These are phyloP conservation scores for Falco novaeseelandiae DNA, from an alignment of 2,797 vertebrate species.

Conservation along the genomic window DNA sequence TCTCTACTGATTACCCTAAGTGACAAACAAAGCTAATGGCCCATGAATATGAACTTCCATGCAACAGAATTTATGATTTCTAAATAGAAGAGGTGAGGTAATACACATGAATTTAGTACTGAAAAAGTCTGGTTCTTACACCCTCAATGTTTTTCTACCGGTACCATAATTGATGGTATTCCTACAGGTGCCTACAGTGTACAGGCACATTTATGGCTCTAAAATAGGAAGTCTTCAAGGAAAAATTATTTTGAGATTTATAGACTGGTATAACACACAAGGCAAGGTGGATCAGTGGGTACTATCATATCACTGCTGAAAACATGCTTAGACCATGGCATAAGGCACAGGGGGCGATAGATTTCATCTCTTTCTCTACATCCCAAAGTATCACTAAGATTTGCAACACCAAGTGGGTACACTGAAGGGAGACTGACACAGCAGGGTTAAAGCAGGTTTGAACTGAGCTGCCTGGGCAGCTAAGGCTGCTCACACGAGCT, in stretches of 20 bases:
- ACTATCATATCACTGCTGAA: not conserved
- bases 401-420: not conserved
- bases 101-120: not conserved
- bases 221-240: conserved; percentile 3
- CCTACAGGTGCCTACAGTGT: not conserved
- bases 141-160: not conserved
- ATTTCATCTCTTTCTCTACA: not conserved
- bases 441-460: not conserved
- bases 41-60: not conserved
- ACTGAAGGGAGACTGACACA: not conserved
- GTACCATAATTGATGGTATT: not conserved
- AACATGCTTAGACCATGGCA: not conserved
- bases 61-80: not conserved
- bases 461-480: not conserved
- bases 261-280: not conserved
- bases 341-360: not conserved
- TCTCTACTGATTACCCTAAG: not conserved
- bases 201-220: not conserved
- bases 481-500: not conserved
- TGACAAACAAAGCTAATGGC: conserved; percentile 10
- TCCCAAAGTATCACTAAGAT: not conserved
- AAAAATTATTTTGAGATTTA: conserved; percentile 32
- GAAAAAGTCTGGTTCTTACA: not conserved
- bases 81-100: not conserved
- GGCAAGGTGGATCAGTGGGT: not conserved